Conservation (phyloP, 2,113 vertebrate species). For the Podarcis cretensis region DNA sequence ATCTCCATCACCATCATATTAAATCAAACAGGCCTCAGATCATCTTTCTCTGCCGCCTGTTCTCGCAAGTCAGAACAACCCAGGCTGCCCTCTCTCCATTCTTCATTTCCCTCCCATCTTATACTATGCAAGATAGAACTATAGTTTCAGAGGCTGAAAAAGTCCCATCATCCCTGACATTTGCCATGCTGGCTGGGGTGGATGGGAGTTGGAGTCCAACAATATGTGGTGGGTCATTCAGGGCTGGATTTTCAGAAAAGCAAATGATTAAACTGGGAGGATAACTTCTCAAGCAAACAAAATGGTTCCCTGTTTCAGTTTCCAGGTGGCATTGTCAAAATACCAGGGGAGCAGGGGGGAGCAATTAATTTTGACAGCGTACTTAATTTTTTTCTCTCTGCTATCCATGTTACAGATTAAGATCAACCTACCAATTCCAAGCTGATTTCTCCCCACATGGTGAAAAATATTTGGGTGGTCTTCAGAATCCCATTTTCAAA, state of each 20-base stretch:
- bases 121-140: neutral
- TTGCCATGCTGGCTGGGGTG: neutral
- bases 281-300: neutral
- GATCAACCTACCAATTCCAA: neutral
- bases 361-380: neutral
- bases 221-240: neutral
- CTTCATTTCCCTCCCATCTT: neutral
- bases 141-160: neutral
- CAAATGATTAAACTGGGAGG: neutral
- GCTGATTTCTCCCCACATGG: neutral
- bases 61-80: neutral
- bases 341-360: too few relatives aligned
- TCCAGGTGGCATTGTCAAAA: neutral
- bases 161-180: neutral
- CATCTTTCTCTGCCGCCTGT: neutral
- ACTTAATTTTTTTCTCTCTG: neutral
- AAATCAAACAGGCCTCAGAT: neutral
- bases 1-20: neutral
- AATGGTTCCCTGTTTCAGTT: neutral
- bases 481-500: neutral
- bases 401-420: neutral
- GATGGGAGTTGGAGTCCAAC: too few relatives aligned
- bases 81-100: neutral
- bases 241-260: neutral
- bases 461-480: too few relatives aligned